Evolutionary conservation across 1,140 invertebrate species (phyloP).

Genomic region (Brachionus plicatilis): DNA sequence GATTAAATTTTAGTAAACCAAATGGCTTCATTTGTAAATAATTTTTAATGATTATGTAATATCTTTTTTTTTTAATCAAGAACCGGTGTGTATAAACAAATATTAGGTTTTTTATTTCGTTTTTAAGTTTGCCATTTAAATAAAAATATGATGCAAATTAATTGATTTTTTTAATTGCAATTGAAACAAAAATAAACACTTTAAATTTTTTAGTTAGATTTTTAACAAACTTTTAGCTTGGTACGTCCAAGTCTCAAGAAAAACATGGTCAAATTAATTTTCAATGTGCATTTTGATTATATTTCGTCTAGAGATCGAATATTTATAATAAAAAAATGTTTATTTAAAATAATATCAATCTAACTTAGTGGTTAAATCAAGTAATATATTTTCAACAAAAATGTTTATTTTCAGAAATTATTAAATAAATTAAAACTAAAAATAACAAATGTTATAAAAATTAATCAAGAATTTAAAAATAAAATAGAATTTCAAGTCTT

Average conservation of each 20-base stretch:
- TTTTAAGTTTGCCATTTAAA: neutral
- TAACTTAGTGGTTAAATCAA: neutral
- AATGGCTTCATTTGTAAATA: neutral
- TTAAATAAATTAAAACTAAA: neutral
- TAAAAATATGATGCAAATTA: neutral
- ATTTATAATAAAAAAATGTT: neutral
- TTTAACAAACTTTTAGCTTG: neutral
- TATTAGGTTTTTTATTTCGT: neutral
- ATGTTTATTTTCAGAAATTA: neutral
- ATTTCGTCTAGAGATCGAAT: neutral
- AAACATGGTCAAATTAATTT: neutral
- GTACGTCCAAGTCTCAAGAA: neutral
- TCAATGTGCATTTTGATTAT: neutral
- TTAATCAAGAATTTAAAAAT: neutral
- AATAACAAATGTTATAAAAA: neutral
- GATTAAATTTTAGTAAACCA: neutral
- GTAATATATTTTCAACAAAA: neutral
- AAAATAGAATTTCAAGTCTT: neutral
- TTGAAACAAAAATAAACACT: neutral
- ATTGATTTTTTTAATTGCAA: neutral
- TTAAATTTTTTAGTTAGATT: neutral
- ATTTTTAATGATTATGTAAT: neutral
- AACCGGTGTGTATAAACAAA: neutral
- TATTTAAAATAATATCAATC: neutral
- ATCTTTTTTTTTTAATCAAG: neutral